A percentile compares a stretch with the other conserved stretches of the same genome.
Conservation (phyloP, 2,888 invertebrate genomes). For the Trichopoda pennipes region DNA sequence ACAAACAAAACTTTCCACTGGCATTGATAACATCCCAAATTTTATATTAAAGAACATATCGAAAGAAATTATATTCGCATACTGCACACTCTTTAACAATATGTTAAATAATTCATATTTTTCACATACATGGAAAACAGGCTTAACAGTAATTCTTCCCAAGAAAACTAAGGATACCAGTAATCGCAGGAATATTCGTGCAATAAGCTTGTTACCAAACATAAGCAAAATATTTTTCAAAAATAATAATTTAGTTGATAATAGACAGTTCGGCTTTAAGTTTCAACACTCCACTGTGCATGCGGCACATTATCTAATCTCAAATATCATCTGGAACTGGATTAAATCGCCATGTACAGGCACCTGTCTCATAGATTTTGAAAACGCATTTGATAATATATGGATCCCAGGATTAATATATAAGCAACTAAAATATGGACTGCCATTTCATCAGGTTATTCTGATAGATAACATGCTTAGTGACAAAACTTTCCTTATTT, state of each 20-base stretch:
- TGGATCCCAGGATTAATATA: too few species aligned
- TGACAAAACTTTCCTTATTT: not conserved
- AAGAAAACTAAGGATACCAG: too few species aligned
- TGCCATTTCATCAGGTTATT: not conserved
- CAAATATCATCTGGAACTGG: too few species aligned
- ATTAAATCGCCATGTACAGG: conserved; percentile 34
- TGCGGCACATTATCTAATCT: too few species aligned
- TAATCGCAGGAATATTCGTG: too few species aligned
- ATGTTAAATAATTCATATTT: conserved; percentile 3
- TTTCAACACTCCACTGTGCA: conserved; percentile 31
- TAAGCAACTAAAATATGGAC: too few species aligned
- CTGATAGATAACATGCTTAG: not conserved
- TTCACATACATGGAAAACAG: not conserved
- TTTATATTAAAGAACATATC: conserved; percentile 14
- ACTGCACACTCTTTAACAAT: conserved; percentile 13
- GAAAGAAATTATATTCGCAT: conserved; percentile 3
- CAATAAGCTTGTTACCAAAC: too few species aligned
- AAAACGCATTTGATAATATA: conserved; percentile 29
- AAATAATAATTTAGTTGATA: not conserved
- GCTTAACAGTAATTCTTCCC: too few species aligned
- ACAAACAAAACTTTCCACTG: conserved; percentile 13
- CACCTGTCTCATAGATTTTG: conserved; percentile 36
- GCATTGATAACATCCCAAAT: conserved; percentile 25
- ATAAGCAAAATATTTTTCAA: not conserved
- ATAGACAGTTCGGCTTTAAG: not conserved